A percentile compares a stretch with the other conserved stretches of the same genome.
These are phyloP conservation scores for Beroe forskalii DNA, from an alignment of 37 sponge, comb jelly and placozoan species.

Conservation along the genomic window DNA sequence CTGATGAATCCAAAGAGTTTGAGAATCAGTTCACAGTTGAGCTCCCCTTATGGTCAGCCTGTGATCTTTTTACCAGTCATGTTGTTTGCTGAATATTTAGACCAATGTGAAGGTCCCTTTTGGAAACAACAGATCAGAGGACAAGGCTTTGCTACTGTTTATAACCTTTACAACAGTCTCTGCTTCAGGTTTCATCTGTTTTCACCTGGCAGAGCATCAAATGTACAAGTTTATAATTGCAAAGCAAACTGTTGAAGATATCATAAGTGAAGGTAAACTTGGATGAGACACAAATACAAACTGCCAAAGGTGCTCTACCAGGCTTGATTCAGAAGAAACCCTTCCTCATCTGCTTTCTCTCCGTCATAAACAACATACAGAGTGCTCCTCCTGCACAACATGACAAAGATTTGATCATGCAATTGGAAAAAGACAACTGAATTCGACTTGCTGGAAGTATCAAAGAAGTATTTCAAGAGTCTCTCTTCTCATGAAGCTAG, in stretches of 20 bases:
- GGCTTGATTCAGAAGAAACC: neutral
- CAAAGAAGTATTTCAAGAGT: neutral
- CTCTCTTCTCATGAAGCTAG: neutral
- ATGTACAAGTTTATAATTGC: neutral
- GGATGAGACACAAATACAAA: neutral
- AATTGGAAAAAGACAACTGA: neutral
- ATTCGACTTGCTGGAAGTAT: neutral
- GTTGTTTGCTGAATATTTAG: conserved; percentile 80
- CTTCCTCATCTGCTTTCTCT: neutral
- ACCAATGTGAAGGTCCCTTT: conserved; percentile 82
- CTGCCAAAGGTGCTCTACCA: neutral
- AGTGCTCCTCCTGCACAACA: neutral
- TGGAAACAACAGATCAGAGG: conserved; percentile 95
- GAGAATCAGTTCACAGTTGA: conserved; percentile 66
- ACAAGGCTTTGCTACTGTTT: neutral
- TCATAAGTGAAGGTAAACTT: neutral
- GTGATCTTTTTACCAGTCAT: conserved; percentile 77
- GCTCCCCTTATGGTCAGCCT: conserved; percentile 68
- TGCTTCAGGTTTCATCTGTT: neutral
- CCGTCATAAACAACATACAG: neutral
- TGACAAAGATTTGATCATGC: neutral
- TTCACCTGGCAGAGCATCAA: neutral
- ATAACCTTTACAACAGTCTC: neutral
- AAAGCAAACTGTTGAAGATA: neutral
- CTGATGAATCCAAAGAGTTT: conserved; percentile 80